Evolutionary conservation across 2,113 vertebrate genomes (phyloP).

Genomic region (Pycnonotus jocosus): DNA sequence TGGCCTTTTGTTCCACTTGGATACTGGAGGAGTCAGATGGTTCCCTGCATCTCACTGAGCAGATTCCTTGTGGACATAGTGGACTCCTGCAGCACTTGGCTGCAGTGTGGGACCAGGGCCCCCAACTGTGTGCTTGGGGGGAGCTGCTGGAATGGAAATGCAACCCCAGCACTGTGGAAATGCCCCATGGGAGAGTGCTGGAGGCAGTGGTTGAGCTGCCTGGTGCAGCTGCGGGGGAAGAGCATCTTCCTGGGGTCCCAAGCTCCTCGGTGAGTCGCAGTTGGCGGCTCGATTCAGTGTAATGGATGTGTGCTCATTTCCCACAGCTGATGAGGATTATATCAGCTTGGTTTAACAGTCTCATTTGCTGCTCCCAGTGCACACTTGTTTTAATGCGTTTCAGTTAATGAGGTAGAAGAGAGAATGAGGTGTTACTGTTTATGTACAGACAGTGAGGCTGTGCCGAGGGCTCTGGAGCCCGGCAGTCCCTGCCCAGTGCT

Average conservation of each 20-base stretch:
- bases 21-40: neutral
- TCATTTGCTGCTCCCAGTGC: conserved; percentile 77
- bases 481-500: conserved; percentile 18
- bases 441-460: conserved; percentile 58
- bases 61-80: neutral
- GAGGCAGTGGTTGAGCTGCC: neutral
- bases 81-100: fast-evolving
- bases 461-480: conserved; percentile 20
- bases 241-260: neutral
- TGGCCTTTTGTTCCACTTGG: neutral
- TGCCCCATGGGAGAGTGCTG: neutral
- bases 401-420: conserved; percentile 79
- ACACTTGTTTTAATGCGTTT: conserved; percentile 79
- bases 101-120: neutral
- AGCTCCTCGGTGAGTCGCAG: neutral
- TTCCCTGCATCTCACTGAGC: neutral
- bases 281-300: conserved; percentile 18
- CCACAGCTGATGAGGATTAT: conserved; percentile 76
- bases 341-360: conserved; percentile 77
- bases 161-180: neutral
- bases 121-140: neutral
- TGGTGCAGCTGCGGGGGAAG: neutral
- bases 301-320: conserved; percentile 68
- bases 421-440: conserved; percentile 75
- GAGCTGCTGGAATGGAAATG: neutral